Conservation (phyloP, 2,888 invertebrate genomes). For the Nephrotoma flavescens region DNA sequence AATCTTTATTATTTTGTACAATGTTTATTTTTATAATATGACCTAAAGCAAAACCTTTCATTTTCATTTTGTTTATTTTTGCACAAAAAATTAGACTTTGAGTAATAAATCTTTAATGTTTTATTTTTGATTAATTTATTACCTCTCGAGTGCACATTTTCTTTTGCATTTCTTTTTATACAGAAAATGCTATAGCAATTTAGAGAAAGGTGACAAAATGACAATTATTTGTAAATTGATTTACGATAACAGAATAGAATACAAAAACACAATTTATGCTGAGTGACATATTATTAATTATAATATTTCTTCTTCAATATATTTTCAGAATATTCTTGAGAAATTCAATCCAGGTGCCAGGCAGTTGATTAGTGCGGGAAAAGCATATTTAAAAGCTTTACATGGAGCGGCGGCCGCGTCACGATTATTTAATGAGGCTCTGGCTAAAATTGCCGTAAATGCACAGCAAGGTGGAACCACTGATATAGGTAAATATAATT, state of each 20-base stretch:
- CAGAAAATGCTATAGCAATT: not conserved
- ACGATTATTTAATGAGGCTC: slow-evolving; percentile 73
- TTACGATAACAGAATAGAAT: no score
- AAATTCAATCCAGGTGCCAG: slow-evolving; percentile 91
- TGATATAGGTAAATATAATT: slow-evolving; percentile 58
- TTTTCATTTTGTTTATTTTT: not conserved
- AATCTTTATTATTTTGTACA: not conserved
- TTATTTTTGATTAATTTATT: not conserved
- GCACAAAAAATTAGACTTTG: not conserved
- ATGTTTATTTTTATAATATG: not conserved
- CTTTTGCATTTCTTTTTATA: not conserved
- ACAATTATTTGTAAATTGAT: not conserved
- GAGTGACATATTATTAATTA: not conserved
- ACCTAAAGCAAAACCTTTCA: not conserved
- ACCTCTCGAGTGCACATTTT: not conserved
- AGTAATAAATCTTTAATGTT: not conserved
- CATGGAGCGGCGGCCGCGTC: slow-evolving; percentile 86
- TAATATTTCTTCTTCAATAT: slow-evolving; percentile 18
- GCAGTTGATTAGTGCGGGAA: slow-evolving; percentile 86
- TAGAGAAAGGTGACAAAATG: not conserved
- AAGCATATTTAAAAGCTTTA: slow-evolving; percentile 85
- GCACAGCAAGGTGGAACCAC: slow-evolving; percentile 84
- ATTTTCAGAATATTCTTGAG: slow-evolving; percentile 86
- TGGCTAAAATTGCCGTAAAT: slow-evolving; percentile 73
- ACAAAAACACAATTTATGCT: not conserved